Evolutionary conservation across 2,888 invertebrate species (phyloP), one percentile per base, ranked within the genome.

Genomic region (Amiota minor): DNA sequence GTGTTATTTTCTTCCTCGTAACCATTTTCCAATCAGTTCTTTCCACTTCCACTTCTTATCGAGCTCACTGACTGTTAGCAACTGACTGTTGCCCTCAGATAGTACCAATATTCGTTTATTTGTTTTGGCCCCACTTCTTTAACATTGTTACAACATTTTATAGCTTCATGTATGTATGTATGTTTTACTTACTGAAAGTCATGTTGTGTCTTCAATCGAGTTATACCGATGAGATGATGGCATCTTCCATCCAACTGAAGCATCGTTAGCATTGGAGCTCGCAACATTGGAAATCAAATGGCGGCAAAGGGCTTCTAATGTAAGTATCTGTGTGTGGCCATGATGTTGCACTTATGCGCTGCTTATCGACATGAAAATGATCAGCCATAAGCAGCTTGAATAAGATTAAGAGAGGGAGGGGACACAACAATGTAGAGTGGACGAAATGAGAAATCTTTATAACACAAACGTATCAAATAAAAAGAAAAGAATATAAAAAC

Each of bases 281-380:
- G 14, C 11, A 10, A n/a, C 47, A 16, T 65, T 65, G 47, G 47
- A 47, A 65, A 65, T 65, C 65, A 65, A 35, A 20, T 20, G 9
- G 65, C 65, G 47, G 20, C 18, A 47, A 65, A 65, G 49, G 70
- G 12, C 53, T n/a, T 62, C 78, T 74, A 59, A 35, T 35, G n/a
- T 77, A 79, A 16, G 18, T 23, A 8, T 56, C 16, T 56, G 16
- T 56, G 56, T 56, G 59, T 78, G 83, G 82, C 82, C 83, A 83
- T 83, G 83, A 83, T 83, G 78, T 81, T 83, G 83, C 83, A 83
- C 84, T 83, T 84, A 77, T 82, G 84, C 75, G 78, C 78, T 80
- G 76, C 79, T 79, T 72, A 72, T 67, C 74, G 67, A 73, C 74
- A 78, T 80, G 79, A 75, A 80, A 80, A 79, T 80, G 79, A 80